phyloP scores from a whole-genome alignment of 2,888 invertebrate genomes.

The Lobophora halterata region DNA sequence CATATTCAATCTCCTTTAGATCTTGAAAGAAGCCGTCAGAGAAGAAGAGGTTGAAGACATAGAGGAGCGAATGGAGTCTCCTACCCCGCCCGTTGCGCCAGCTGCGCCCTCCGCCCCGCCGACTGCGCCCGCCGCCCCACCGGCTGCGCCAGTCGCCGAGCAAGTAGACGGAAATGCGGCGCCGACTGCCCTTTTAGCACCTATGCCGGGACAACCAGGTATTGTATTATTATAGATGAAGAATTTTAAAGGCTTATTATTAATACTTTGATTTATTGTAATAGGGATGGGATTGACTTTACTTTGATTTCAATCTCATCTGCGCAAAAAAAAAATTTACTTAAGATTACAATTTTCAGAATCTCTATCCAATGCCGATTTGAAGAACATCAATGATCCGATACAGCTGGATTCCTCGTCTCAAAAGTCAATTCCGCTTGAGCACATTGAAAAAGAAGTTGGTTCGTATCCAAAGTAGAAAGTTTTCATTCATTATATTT shows the following conservation, averaged over 20 bases:
- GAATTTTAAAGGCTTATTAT: no score
- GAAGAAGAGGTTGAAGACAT: conserved; percentile 57
- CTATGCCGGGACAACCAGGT: conserved; percentile 13
- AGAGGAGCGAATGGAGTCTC: conserved; percentile 33
- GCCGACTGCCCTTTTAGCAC: conserved; percentile 23
- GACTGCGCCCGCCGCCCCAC: conserved; percentile 29
- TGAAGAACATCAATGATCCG: conserved; percentile 52
- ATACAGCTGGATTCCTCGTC: conserved; percentile 48
- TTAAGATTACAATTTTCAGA: conserved; percentile 14
- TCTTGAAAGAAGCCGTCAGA: conserved; percentile 63
- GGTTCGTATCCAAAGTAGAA: conserved; percentile 44
- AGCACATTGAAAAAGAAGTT: conserved; percentile 61
- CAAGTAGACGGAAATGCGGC: conserved; percentile 29
- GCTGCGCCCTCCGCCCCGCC: conserved; percentile 28
- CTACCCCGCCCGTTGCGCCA: conserved; percentile 31
- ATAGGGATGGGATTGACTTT: no score
- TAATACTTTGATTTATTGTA: no score
- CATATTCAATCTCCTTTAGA: no score
- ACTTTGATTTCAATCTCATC: no score
- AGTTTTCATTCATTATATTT: not conserved
- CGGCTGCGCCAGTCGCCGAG: conserved; percentile 19
- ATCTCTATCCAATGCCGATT: conserved; percentile 31
- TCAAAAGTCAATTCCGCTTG: conserved; percentile 58
- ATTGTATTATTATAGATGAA: no score
- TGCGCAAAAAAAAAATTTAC: no score